phyloP scores from a whole-genome alignment of 2,797 vertebrate species.

The Pagetopsis macropterus region DNA sequence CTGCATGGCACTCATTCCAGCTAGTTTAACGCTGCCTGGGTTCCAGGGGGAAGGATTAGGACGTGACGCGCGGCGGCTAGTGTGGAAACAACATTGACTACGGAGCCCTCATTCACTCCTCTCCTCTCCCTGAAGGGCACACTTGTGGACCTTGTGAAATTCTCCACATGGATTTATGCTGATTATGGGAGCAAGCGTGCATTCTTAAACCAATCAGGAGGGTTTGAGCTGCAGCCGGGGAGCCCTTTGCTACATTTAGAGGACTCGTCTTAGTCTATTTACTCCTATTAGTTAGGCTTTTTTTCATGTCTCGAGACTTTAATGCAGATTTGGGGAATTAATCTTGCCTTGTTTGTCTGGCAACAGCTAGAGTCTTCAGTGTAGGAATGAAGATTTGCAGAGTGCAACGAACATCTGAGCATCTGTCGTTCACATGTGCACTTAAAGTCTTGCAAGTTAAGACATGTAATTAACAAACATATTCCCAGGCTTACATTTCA shows the following conservation, averaged over 20 bases:
- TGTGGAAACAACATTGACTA: slow-evolving; percentile 75
- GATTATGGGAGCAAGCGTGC: slow-evolving; percentile 62
- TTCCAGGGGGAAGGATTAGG: slow-evolving; percentile 85
- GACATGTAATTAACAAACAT: not conserved
- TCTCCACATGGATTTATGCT: slow-evolving; percentile 69
- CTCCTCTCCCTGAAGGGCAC: slow-evolving; percentile 71
- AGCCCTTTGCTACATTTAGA: slow-evolving; percentile 34
- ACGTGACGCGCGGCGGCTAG: slow-evolving; percentile 62
- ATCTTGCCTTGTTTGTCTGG: slow-evolving; percentile 58
- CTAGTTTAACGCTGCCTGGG: slow-evolving; percentile 83
- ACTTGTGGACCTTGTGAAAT: slow-evolving; percentile 68
- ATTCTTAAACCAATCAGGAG: slow-evolving; percentile 66
- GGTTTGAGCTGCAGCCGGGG: slow-evolving; percentile 48
- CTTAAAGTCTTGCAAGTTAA: not conserved
- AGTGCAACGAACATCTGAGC: slow-evolving; percentile 9
- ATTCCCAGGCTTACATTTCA: not conserved
- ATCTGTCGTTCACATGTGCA: not conserved
- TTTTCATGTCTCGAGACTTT: slow-evolving; percentile 31
- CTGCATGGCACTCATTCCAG: slow-evolving; percentile 81
- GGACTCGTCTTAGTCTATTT: slow-evolving; percentile 51
- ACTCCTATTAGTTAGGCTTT: slow-evolving; percentile 44
- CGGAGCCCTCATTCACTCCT: slow-evolving; percentile 57
- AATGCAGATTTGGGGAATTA: slow-evolving; percentile 53
- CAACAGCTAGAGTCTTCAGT: slow-evolving; percentile 36
- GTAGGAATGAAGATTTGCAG: slow-evolving; percentile 11